Conservation (phyloP, 92 coral and sea anemone species). For the Heteractis magnifica region DNA sequence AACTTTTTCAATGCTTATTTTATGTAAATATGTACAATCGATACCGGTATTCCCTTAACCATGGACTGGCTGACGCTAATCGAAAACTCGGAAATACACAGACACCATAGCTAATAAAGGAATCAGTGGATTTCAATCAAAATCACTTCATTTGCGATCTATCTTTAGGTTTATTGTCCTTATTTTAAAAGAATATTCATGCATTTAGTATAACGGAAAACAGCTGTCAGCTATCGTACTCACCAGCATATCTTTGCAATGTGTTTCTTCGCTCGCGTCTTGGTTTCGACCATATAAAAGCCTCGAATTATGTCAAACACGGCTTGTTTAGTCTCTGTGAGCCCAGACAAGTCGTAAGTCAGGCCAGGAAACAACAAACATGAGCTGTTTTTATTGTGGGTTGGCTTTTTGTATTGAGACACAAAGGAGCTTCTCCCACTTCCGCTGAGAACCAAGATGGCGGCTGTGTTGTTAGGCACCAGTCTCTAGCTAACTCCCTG, state of each 20-base stretch:
- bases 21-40: neutral
- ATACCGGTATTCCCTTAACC: neutral
- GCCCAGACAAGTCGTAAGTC: neutral
- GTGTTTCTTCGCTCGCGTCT: neutral
- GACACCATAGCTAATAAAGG: neutral
- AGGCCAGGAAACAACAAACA: neutral
- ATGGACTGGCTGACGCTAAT: neutral
- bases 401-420: neutral
- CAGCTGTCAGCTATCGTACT: neutral
- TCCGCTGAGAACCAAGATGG: conserved; percentile 29
- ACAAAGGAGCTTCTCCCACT: neutral
- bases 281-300: neutral
- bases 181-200: neutral
- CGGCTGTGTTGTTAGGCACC: conserved; percentile 18
- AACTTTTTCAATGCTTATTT: neutral
- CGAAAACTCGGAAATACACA: neutral
- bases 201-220: neutral
- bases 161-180: neutral
- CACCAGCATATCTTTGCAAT: neutral
- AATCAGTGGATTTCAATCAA: neutral
- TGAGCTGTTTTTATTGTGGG: neutral
- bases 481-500: neutral
- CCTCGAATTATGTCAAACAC: neutral
- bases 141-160: neutral
- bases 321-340: neutral